These are phyloP conservation scores for Dasysyrphus albostriatus DNA, from an alignment of 2,888 invertebrate genomes.

Conservation along the genomic window DNA sequence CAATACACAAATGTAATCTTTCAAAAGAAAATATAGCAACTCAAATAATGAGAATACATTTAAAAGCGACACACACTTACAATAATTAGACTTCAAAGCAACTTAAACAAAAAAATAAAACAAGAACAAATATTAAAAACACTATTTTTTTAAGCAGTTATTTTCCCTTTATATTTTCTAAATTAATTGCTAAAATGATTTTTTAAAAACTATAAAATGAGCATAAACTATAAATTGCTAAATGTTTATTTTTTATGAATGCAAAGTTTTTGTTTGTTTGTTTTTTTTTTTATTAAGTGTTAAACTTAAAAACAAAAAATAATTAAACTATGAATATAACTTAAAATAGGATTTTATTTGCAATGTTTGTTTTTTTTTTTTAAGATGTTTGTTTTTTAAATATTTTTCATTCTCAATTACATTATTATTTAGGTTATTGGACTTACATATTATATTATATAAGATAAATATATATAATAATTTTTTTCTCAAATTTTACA, in stretches of 20 bases:
- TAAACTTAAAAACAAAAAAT: conserved; percentile 41
- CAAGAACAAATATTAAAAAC: conserved; percentile 15
- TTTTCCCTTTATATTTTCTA: conserved; percentile 68
- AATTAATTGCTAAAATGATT: conserved; percentile 67
- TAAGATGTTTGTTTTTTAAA: conserved; percentile 41
- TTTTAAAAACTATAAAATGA: conserved; percentile 60
- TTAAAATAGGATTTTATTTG: conserved; percentile 62
- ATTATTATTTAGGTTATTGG: conserved; percentile 61
- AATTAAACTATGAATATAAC: conserved; percentile 61
- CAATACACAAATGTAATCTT: background rate
- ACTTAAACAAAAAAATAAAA: background rate
- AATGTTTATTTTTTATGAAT: conserved; percentile 58
- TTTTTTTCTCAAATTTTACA: conserved; percentile 43
- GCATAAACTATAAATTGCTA: conserved; percentile 62
- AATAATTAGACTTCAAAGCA: background rate
- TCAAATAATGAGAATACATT: background rate
- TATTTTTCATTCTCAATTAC: conserved; percentile 33
- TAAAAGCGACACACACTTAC: background rate
- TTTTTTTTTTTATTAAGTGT: conserved; percentile 28
- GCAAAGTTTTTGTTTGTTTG: conserved; percentile 48
- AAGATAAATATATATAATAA: conserved; percentile 71
- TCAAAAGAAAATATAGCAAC: background rate
- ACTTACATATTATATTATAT: conserved; percentile 71
- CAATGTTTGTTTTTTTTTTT: conserved; percentile 37
- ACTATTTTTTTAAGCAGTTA: conserved; percentile 41